A percentile compares a stretch with the other conserved stretches of the same genome.
Conservation (phyloP, 2,888 invertebrate species). For the Tachina lurida region DNA sequence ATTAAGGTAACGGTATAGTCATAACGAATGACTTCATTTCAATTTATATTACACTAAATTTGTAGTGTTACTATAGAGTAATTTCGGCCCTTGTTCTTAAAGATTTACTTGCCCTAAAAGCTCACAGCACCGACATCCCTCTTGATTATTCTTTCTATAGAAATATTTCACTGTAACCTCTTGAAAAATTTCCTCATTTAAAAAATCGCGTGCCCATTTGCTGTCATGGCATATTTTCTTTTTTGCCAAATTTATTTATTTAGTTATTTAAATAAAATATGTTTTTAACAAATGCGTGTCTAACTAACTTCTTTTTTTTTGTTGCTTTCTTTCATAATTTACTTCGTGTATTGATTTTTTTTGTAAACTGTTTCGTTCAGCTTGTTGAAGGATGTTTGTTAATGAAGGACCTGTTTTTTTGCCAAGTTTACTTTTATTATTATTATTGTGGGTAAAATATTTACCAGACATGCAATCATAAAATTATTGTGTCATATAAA, state of each 20-base stretch:
- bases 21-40: too few species aligned
- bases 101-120: too few species aligned
- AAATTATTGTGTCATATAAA: slow-evolving; percentile 32
- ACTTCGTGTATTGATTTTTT: slow-evolving; percentile 49
- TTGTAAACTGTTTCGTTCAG: slow-evolving; percentile 18
- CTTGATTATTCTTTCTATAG: not conserved
- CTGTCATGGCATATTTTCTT: slow-evolving; percentile 33
- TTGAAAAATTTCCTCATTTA: not conserved
- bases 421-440: slow-evolving; percentile 16
- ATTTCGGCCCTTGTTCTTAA: too few species aligned
- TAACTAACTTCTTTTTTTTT: slow-evolving; percentile 10
- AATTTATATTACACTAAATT: too few species aligned
- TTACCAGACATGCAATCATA: slow-evolving; percentile 55
- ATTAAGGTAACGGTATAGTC: too few species aligned
- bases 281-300: slow-evolving; percentile 70
- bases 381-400: slow-evolving; percentile 63
- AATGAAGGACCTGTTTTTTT: slow-evolving; percentile 50
- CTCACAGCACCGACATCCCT: not conserved
- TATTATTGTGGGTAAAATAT: slow-evolving; percentile 51
- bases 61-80: too few species aligned
- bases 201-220: slow-evolving; percentile 53
- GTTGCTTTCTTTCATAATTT: not conserved
- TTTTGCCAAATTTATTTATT: slow-evolving; percentile 57
- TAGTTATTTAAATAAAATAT: slow-evolving; percentile 67
- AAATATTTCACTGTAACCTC: not conserved